Conservation (phyloP, 1,140 invertebrate species). For the Philopotamus ludificatus region DNA sequence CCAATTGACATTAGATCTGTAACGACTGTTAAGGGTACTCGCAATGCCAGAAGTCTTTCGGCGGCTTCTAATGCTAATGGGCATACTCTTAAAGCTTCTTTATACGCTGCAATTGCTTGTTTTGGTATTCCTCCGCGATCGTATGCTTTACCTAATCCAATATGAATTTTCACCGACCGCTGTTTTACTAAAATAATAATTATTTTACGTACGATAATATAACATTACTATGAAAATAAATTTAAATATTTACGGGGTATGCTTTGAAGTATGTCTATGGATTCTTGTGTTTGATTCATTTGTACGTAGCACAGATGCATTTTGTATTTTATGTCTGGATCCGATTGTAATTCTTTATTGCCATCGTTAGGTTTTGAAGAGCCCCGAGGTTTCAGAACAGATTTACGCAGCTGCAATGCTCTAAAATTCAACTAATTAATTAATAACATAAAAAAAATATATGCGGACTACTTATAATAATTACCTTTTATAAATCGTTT, state of each 20-base stretch:
- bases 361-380: conserved; percentile 26
- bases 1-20: conserved; percentile 28
- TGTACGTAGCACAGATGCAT: conserved; percentile 69
- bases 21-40: conserved; percentile 20
- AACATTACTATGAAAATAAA: conserved; percentile 1
- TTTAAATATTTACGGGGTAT: conserved; percentile 61
- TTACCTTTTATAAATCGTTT: conserved; percentile 60
- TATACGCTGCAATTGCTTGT: conserved; percentile 74
- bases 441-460: neutral
- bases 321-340: conserved; percentile 76
- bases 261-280: conserved; percentile 68
- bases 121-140: conserved; percentile 70
- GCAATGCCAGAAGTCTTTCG: conserved; percentile 30
- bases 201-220: conserved; percentile 1
- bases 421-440: conserved; percentile 45
- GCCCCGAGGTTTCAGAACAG: conserved; percentile 62
- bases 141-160: conserved; percentile 75
- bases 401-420: conserved; percentile 68
- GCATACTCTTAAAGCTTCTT: conserved; percentile 76
- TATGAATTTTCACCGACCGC: conserved; percentile 57
- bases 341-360: conserved; percentile 53
- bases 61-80: conserved; percentile 53
- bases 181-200: conserved; percentile 31
- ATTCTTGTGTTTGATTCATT: conserved; percentile 66
- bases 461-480: neutral